Conservation (phyloP, 2,113 vertebrate species). For the Cyphomyrus discorhynchus region DNA sequence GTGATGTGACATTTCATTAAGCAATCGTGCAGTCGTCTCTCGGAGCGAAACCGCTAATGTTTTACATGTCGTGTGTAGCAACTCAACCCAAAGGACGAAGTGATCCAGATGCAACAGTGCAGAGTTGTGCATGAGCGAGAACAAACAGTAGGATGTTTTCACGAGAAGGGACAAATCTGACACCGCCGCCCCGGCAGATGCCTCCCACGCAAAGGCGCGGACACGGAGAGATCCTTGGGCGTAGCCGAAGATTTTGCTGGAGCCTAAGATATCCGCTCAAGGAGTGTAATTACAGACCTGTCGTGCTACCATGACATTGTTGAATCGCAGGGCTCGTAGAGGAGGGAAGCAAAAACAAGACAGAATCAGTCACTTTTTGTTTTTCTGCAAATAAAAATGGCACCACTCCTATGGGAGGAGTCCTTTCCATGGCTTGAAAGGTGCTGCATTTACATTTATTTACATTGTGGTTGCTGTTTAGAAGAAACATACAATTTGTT, state of each 20-base stretch:
- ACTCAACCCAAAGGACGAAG: neutral
- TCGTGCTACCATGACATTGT: neutral
- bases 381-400: neutral
- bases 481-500: neutral
- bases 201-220: constrained; percentile 9
- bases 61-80: no score
- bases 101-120: neutral
- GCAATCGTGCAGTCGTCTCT: neutral
- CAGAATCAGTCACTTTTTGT: neutral
- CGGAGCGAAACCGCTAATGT: neutral
- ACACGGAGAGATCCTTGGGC: constrained; percentile 22
- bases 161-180: neutral
- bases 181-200: neutral
- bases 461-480: neutral
- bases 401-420: neutral
- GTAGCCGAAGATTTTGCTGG: constrained; percentile 18
- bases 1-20: neutral
- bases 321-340: neutral
- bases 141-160: constrained; percentile 17
- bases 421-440: neutral
- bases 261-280: constrained; percentile 11
- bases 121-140: neutral
- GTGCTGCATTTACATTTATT: neutral
- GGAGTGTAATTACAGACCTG: constrained; percentile 10
- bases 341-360: neutral